These are phyloP conservation scores for Nymphalis c-album DNA, from an alignment of 2,888 invertebrate genomes.

Conservation along the genomic window DNA sequence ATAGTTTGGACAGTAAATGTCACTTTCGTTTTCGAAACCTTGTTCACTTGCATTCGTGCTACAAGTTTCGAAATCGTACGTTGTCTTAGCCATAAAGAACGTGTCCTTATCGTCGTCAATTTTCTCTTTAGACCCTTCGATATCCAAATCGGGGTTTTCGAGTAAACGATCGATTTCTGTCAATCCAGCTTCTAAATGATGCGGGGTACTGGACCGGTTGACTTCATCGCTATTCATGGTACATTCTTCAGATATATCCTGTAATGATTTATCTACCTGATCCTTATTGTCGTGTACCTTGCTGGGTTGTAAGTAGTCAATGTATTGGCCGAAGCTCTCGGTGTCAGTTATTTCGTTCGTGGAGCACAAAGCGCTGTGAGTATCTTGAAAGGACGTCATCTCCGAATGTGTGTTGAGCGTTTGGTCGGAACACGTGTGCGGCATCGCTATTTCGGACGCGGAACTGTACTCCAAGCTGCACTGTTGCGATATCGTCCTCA, in stretches of 20 bases:
- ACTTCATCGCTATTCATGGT: constrained; percentile 74
- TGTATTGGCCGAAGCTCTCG: constrained; percentile 77
- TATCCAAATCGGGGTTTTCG: constrained; percentile 50
- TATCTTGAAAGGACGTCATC: constrained; percentile 74
- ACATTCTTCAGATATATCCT: constrained; percentile 75
- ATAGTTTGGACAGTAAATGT: constrained; percentile 82
- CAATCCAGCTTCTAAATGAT: constrained; percentile 50
- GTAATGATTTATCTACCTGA: constrained; percentile 65
- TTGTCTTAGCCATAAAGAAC: constrained; percentile 70
- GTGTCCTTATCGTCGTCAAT: constrained; percentile 66
- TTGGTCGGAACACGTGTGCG: constrained; percentile 77
- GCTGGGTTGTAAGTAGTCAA: constrained; percentile 69
- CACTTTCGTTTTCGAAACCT: constrained; percentile 81
- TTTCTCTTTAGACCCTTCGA: constrained; percentile 61
- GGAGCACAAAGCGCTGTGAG: constrained; percentile 74
- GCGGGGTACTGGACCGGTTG: constrained; percentile 61
- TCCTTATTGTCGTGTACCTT: constrained; percentile 65
- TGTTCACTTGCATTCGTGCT: constrained; percentile 76
- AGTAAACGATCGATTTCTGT: constrained; percentile 65
- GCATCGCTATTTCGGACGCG: constrained; percentile 78
- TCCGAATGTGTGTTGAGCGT: constrained; percentile 77
- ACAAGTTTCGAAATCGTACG: constrained; percentile 73
- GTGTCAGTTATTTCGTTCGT: constrained; percentile 78
- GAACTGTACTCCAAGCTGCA: constrained; percentile 87
- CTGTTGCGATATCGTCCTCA: constrained; percentile 86